Percentiles rank a stretch among this genome's conserved stretches.
Conservation (phyloP, 92 coral and sea anemone species). For the Porites rus region DNA sequence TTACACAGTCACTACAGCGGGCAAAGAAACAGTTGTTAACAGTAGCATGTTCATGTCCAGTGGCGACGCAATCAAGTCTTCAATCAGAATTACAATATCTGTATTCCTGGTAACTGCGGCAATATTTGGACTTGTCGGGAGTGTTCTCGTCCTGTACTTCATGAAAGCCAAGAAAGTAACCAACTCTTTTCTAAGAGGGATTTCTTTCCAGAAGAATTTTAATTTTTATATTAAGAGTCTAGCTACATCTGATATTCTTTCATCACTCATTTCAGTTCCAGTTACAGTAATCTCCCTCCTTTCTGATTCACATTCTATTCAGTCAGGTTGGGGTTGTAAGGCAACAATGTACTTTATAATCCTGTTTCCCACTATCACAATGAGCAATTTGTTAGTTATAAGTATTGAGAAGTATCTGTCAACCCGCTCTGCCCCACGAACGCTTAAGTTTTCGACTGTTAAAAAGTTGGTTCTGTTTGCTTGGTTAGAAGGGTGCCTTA, state of each 20-base stretch:
- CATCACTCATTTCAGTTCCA: not conserved
- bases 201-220: not conserved
- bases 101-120: not conserved
- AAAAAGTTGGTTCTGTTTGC: not conserved
- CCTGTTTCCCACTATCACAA: not conserved
- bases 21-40: not conserved
- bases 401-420: not conserved
- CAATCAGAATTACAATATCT: not conserved
- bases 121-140: not conserved
- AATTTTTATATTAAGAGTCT: not conserved
- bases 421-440: not conserved
- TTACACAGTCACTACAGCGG: not conserved
- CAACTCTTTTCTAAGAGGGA: not conserved
- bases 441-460: not conserved
- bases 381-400: not conserved
- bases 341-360: not conserved
- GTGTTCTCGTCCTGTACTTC: not conserved
- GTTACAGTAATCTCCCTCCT: not conserved
- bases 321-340: not conserved
- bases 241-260: not conserved
- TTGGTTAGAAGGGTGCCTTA: not conserved
- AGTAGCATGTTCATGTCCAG: not conserved
- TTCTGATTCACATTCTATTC: not conserved
- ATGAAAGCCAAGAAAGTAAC: not conserved
- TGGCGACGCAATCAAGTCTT: not conserved